These are phyloP conservation scores for Ladona fulva DNA, from an alignment of 1,140 invertebrate species.

Conservation along the genomic window DNA sequence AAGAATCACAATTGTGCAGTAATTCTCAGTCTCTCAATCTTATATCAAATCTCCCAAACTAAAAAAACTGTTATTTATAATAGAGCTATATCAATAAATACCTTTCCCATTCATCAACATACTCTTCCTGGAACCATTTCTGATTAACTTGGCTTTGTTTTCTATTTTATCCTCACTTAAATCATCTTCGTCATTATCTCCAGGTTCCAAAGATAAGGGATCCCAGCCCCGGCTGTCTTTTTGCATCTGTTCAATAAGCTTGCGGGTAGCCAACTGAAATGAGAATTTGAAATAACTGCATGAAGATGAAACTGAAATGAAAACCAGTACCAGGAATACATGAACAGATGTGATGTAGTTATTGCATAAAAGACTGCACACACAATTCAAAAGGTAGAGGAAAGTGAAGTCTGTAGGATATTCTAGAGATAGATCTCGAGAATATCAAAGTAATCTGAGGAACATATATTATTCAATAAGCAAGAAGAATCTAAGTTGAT, in stretches of 20 bases:
- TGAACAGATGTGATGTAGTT: no score
- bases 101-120: background rate
- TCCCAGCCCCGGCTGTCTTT: conserved; percentile 28
- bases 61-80: no score
- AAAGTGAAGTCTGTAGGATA: no score
- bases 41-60: no score
- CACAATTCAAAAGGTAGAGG: background rate
- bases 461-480: no score
- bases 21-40: no score
- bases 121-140: background rate
- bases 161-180: background rate
- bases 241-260: conserved; percentile 41
- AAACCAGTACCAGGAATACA: no score
- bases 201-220: background rate
- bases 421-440: no score
- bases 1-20: no score
- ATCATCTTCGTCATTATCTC: background rate
- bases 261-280: conserved; percentile 39
- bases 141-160: background rate
- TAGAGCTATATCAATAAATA: background rate
- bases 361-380: background rate
- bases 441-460: no score
- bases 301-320: background rate
- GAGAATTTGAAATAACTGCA: conserved; percentile 12
- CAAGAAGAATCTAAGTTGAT: no score